Base-by-base conservation (phyloP, 2,888 invertebrate species). In the Agriopis aurantiaria region DNA sequence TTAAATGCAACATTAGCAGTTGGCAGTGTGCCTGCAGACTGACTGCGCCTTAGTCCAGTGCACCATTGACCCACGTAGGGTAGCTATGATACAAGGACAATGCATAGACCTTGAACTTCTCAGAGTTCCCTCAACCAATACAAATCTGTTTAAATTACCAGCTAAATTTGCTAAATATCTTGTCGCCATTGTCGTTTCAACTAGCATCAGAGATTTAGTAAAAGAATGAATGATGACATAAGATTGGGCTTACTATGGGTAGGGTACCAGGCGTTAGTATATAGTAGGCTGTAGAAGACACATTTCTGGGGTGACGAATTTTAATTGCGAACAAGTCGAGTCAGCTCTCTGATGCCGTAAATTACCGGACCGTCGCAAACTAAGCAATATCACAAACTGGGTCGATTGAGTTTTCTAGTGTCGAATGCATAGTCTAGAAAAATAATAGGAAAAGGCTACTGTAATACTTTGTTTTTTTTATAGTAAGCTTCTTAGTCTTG, bases 51-150 rank as follows among this genome's bases (percentile, higher is more conserved):
- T 94, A 94, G 93, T 94, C 93, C 92, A 94, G 89, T 94, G 93
- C 91, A 92, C 94, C 93, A 94, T 90, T 94, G 93, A 94, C 94
- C 93, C 83, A 55, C 85, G 87, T 93, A 92, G 92, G 93, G 92
- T 91, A 88, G 83, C 92, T 87, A 91, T 87, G 86, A 85, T 58
- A 78, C 59, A 70, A 73, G 60, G 75, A 70, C 71, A 60, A 51
- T 57, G 17, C 63, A 57, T 65, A 57, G 59, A 59, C 59, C 69
- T 65, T 69, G 62, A 53, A 41, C 57, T 49, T n/a, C 48, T 41
- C 48, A 61, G 68, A 9, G 17, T 5, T 55, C 40, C 12, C 33
- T 9, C 12, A 55, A 12, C n/a, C 33, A 33, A 33, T 5, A 33
- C 33, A 33, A 33, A 33, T 33, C 33, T 33, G 33, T 33, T 33